Conservation (phyloP, 1,140 invertebrate species). For the Sycobia sp. region DNA sequence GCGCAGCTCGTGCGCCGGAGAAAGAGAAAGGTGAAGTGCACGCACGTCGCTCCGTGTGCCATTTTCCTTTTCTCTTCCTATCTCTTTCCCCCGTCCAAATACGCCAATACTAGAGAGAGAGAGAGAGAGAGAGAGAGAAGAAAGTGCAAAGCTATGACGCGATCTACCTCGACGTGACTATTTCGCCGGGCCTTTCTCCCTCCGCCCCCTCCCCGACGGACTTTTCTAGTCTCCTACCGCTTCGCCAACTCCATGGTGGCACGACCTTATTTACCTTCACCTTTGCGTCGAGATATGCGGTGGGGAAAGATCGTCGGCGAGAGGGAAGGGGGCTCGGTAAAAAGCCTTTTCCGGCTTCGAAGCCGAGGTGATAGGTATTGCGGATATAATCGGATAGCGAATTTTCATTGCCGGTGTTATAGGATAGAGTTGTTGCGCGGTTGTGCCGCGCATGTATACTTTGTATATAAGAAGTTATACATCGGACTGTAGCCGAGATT, state of each 20-base stretch:
- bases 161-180: no score
- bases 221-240: neutral
- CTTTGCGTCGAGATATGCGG: no score
- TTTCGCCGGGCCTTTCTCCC: constrained; percentile 23
- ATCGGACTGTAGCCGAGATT: no score
- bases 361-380: neutral
- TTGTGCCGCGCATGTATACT: no score
- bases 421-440: no score
- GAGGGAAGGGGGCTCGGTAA: neutral
- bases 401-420: constrained; percentile 2
- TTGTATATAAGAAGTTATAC: no score
- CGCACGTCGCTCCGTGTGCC: constrained; percentile 37
- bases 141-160: constrained; percentile 53
- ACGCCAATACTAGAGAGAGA: no score
- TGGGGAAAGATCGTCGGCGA: no score
- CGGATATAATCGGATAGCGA: no score
- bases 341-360: neutral
- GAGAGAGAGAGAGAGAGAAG: constrained; percentile 41
- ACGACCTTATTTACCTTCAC: constrained; percentile 36
- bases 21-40: constrained; percentile 58
- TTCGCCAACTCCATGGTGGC: neutral
- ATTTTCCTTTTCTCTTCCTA: constrained; percentile 26
- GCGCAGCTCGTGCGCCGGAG: no score
- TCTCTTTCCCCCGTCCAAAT: neutral
- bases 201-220: neutral